Evolutionary conservation across 2,888 invertebrate genomes (phyloP).

Genomic region (Drosophila stalkeri): DNA sequence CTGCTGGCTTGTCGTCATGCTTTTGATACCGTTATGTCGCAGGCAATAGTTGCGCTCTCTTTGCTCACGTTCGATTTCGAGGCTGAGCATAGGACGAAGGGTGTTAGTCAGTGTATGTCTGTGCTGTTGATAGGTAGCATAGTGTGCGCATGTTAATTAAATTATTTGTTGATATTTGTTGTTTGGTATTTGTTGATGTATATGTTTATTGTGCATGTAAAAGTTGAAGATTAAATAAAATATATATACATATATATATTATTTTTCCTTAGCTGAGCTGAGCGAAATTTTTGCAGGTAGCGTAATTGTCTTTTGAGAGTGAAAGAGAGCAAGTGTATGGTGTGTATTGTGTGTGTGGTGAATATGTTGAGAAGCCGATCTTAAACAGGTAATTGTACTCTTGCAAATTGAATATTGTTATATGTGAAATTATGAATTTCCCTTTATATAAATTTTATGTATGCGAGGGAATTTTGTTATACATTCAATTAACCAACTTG

Average conservation of each 20-base stretch:
- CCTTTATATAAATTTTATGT: too few relatives aligned
- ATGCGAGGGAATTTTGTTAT: neutral
- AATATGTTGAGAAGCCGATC: neutral
- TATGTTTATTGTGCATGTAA: neutral
- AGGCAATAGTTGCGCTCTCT: neutral
- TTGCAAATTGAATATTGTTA: neutral
- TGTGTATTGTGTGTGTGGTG: neutral
- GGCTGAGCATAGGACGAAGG: neutral
- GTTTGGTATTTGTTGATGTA: too few relatives aligned
- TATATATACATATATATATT: too few relatives aligned
- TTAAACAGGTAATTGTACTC: neutral
- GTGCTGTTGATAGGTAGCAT: neutral
- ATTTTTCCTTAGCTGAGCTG: too few relatives aligned
- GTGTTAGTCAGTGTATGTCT: slow-evolving; percentile 4
- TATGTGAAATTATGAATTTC: too few relatives aligned
- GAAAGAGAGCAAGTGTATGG: neutral
- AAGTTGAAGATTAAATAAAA: too few relatives aligned
- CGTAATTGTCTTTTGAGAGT: neutral
- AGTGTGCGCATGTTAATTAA: neutral
- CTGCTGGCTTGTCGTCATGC: neutral
- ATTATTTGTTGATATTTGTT: too few relatives aligned
- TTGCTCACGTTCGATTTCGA: neutral
- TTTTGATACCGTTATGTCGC: slow-evolving; percentile 2
- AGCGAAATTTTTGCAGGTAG: neutral
- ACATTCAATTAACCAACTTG: neutral